phyloP scores from a whole-genome alignment of 2,113 vertebrate species.

The Indri indri region DNA sequence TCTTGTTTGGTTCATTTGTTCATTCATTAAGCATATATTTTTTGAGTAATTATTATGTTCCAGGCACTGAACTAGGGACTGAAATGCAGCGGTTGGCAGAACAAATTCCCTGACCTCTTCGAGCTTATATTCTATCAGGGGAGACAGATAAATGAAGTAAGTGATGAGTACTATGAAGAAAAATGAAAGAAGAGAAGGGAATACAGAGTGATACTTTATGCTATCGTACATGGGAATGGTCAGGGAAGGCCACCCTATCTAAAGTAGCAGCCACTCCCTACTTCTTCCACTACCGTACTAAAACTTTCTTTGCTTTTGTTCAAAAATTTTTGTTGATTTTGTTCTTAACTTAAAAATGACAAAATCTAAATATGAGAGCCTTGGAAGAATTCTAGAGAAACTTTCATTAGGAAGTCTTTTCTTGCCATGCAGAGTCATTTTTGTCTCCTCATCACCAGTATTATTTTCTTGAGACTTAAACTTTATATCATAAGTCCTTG shows the following conservation, averaged over 20 bases:
- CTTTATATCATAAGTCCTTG: background rate
- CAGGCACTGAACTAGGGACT: background rate
- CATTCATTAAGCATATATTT: background rate
- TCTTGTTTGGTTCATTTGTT: background rate
- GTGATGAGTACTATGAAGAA: background rate
- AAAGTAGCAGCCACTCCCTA: background rate
- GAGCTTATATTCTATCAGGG: background rate
- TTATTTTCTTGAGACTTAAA: background rate
- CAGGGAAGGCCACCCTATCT: background rate
- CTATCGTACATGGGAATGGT: background rate
- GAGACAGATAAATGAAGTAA: background rate
- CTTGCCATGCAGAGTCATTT: background rate
- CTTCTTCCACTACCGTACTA: background rate
- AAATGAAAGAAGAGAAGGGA: background rate
- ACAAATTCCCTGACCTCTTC: background rate
- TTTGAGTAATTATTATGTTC: background rate
- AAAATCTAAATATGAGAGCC: background rate
- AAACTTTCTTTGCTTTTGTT: background rate
- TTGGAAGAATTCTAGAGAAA: background rate
- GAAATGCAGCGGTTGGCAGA: background rate
- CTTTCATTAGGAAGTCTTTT: background rate
- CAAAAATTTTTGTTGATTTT: background rate
- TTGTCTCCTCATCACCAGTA: too few species aligned
- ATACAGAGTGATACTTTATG: background rate
- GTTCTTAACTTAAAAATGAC: background rate